Evolutionary conservation across 23 tunicate species (phyloP).

Genomic region (Halocynthia aurantium): DNA sequence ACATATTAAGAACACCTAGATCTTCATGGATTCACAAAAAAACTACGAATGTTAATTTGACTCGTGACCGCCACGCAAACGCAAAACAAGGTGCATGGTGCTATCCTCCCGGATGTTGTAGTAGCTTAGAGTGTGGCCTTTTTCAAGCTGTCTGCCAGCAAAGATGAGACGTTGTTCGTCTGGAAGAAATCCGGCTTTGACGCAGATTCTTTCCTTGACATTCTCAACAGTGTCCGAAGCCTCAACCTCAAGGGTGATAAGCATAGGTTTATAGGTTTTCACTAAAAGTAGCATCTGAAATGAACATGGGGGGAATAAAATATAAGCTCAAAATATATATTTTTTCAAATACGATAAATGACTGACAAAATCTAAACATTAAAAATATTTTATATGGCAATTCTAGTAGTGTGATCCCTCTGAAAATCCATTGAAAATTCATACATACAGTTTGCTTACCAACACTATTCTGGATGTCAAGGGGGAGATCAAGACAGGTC

Average conservation of each 20-base stretch:
- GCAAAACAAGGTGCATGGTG: conserved; percentile 83
- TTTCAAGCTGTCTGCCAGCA: conserved; percentile 91
- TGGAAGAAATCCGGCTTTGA: conserved; percentile 86
- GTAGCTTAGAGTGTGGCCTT: conserved; percentile 84
- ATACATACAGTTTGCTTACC: no score
- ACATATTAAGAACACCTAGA: no score
- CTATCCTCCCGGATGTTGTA: conserved; percentile 96
- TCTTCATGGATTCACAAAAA: no score
- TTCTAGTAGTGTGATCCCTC: no score
- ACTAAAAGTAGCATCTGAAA: conserved; percentile 57
- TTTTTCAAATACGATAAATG: no score
- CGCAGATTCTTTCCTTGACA: conserved; percentile 80
- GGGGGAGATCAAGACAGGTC: no score
- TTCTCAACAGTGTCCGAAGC: conserved; percentile 91
- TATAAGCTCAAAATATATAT: no score
- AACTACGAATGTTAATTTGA: no score
- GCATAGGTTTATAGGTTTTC: conserved; percentile 74
- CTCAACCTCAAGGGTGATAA: conserved; percentile 94
- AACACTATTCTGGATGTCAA: no score
- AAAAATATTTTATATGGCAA: no score
- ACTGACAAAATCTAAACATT: no score
- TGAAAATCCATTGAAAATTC: no score
- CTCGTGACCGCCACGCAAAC: conserved; percentile 97
- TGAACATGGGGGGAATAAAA: conserved; percentile 9
- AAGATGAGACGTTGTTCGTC: conserved; percentile 93